Base-by-base conservation (phyloP, 2,113 vertebrate genomes). In the Herpetotheres cachinnans region DNA sequence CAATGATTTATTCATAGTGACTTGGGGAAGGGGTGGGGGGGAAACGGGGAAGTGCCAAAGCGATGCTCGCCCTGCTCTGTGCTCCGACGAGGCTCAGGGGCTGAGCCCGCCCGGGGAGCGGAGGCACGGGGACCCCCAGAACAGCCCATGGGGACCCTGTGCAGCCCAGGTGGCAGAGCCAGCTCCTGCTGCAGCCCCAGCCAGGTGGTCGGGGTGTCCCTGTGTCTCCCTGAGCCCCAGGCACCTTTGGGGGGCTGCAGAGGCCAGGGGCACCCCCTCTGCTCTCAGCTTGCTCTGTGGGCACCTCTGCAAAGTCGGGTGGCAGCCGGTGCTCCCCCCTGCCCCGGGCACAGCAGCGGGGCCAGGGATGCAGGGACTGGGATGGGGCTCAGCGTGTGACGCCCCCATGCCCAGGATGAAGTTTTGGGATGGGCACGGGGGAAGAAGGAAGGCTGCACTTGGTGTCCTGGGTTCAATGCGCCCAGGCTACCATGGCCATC, bases 1-100 rank as follows among this genome's bases (percentile, higher is more conserved):
- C 98, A 98, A 98, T 98, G 98, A 98, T 98, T 98, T 98, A 98
- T 98, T 98, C 98, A 98, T 98, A 96, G 97, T 85, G 18, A 79
- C 95, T 94, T 42, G 73, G 91, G 91, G 71, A 89, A 87, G 50
- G 67, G 80, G 83, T 8, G 13, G 62, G 55, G 54, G 82, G 92
- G 46, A 70, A 30, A 58, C 13, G 2, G 73, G 92, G 95, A 90
- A 86, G 36, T 26, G 92, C 78, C 66, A 87, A 71, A 93, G 89
- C 0, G 24, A 83, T 65, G 80, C 80, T 91, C 17, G 7, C 21
- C 88, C 70, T 74, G 85, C 61, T 85, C 70, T 0, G 8, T 42
- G 22, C 69, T 69, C 1, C 1, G 4, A 27, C 70, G 58, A 24
- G 49, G 40, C 58, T 32, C 20, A 4, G 55, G 66, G 63, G 70